Conservation (phyloP, 2,797 vertebrate genomes). For the Crypturellus tataupa region DNA sequence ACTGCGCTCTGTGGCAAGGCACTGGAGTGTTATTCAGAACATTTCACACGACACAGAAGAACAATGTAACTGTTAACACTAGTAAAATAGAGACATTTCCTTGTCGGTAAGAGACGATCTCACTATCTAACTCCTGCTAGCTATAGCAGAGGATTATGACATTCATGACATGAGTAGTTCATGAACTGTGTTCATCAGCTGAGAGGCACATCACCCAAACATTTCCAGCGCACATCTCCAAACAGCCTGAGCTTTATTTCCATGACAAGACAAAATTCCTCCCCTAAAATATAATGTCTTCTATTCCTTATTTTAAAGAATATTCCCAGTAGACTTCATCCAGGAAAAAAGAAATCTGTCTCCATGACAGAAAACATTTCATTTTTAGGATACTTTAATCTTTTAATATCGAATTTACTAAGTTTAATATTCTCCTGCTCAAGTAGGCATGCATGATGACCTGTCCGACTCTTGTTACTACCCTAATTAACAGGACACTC, state of each 20-base stretch:
- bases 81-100: background rate
- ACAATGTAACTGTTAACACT: background rate
- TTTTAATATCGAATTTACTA: background rate
- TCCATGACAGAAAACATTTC: background rate
- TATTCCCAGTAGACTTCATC: background rate
- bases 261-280: background rate
- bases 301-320: background rate
- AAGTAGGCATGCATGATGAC: background rate
- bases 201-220: background rate
- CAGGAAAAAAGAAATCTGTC: background rate
- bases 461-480: background rate
- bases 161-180: slow-evolving; percentile 19
- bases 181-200: background rate
- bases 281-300: background rate
- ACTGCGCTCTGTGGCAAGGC: background rate
- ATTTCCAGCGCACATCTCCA: background rate
- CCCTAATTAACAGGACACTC: background rate
- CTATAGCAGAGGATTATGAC: slow-evolving; percentile 25
- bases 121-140: background rate
- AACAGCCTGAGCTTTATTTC: background rate
- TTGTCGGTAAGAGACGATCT: background rate
- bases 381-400: background rate
- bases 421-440: background rate
- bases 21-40: background rate
- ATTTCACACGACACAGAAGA: background rate